Evolutionary conservation across 2,888 invertebrate species (phyloP), one percentile per base, ranked within the genome.

Genomic region (Siphlonurus alternatus): DNA sequence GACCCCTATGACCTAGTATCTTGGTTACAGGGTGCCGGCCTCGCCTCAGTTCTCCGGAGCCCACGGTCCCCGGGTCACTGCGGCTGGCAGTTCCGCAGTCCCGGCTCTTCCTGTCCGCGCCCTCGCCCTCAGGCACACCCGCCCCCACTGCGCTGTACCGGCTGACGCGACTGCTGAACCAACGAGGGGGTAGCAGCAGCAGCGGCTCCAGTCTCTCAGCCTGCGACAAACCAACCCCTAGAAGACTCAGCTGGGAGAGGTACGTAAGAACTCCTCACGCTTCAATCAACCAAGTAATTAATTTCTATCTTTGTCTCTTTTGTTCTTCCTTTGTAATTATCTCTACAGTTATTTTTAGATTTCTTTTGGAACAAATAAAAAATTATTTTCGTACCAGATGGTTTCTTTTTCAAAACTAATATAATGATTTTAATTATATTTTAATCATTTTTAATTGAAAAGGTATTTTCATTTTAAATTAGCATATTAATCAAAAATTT

Each of bases 161-260:
- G 67, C 74, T 83, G 54, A 80, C 82, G 15, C 77, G 79, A 67
- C 74, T 82, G 65, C 76, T 82, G 68, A 82, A 81, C 73, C 83
- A 82, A 70, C 75, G 77, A 23, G 66, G 65, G 18, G 53, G 62
- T 56, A 72, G 79, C 23, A 74, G 79, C 51, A 73, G 78, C 24
- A 24, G 66, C 62, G 10, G 67, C 67, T 65, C 73, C 74, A 59
- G 63, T 24, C 61, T 62, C 63, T 25, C 59, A 59, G 78, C 79
- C 18, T 73, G 73, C 0, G 77, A 76, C 15, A 76, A 77, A 77
- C 79, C 25, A 76, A 80, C 66, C 74, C 75, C 1, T 0, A 73
- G 84, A 65, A 72, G 84, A 66, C 78, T 84, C 59, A 84, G 84
- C 71, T 84, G 83, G 83, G 84, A 84, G 72, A 78, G 83, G 84